A percentile compares a stretch with the other conserved stretches of the same genome.
Evolutionary conservation across 1,140 invertebrate genomes (phyloP).

Genomic region (Scaptomyza montana): DNA sequence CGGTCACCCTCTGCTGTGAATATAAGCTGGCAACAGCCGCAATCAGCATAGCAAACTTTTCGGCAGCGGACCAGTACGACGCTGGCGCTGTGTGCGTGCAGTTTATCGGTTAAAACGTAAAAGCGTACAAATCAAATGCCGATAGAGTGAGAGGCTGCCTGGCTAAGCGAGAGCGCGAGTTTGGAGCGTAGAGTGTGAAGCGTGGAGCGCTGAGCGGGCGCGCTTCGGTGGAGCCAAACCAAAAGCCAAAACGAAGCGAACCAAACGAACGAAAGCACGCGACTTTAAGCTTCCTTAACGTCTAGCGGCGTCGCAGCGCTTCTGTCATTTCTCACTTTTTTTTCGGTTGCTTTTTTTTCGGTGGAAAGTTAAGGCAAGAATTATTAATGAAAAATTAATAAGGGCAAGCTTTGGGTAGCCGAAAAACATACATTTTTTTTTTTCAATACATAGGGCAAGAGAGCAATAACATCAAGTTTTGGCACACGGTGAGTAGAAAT

Average conservation of each 20-base stretch:
- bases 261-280: constrained; percentile 9
- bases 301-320: constrained; percentile 23
- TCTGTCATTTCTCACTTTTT: constrained; percentile 43
- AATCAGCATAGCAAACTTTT: constrained; percentile 66
- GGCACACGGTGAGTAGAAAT: constrained; percentile 48
- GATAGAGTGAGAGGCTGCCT: constrained; percentile 13
- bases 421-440: constrained; percentile 2
- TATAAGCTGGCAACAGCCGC: constrained; percentile 41
- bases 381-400: constrained; percentile 51
- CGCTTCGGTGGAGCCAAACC: constrained; percentile 26
- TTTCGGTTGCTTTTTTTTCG: constrained; percentile 53
- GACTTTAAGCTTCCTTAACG: constrained; percentile 32
- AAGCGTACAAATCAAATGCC: constrained; percentile 28
- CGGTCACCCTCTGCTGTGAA: constrained; percentile 9
- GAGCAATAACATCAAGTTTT: constrained; percentile 36
- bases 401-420: constrained; percentile 19
- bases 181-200: constrained; percentile 20
- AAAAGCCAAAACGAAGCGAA: constrained; percentile 22
- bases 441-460: constrained; percentile 3
- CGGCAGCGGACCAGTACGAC: constrained; percentile 67
- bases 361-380: constrained; percentile 38
- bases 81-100: constrained; percentile 81
- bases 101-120: constrained; percentile 58
- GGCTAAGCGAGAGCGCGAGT: constrained; percentile 27
- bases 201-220: constrained; percentile 23